Conservation (phyloP, 2,113 vertebrate genomes). For the Epinephelus fuscoguttatus region DNA sequence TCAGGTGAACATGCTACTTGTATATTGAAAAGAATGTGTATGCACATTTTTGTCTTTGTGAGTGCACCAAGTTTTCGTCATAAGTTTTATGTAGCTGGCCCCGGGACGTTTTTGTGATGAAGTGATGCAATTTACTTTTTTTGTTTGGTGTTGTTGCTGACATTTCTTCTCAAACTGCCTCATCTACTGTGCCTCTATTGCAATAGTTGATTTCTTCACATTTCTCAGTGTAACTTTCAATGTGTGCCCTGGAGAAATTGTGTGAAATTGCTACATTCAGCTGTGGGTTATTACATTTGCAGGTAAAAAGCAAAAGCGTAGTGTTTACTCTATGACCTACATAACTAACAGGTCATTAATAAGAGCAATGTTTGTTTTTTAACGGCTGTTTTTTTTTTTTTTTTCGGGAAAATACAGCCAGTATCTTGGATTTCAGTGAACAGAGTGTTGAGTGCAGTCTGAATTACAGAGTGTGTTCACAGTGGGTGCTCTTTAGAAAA, state of each 20-base stretch:
- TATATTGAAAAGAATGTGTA: too few species aligned
- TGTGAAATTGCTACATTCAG: slow-evolving; percentile 5
- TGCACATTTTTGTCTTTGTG: too few species aligned
- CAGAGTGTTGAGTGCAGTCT: slow-evolving; percentile 11
- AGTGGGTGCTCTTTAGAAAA: slow-evolving; percentile 6
- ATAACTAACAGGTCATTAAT: background rate
- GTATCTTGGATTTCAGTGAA: background rate
- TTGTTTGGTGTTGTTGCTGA: background rate
- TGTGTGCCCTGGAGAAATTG: background rate
- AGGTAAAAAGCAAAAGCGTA: background rate
- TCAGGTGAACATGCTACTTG: too few species aligned
- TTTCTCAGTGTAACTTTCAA: background rate
- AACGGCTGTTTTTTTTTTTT: slow-evolving; percentile 1
- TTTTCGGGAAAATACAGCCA: background rate
- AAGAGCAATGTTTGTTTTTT: background rate
- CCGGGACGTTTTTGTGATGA: background rate
- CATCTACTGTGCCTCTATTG: background rate
- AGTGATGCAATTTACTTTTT: background rate
- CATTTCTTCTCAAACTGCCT: slow-evolving; percentile 5
- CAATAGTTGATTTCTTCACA: background rate
- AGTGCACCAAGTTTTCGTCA: too few species aligned
- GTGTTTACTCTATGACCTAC: slow-evolving; percentile 1
- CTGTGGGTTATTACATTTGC: slow-evolving; percentile 7
- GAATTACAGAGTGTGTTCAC: background rate
- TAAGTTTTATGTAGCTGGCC: background rate